Percentiles rank a stretch among this genome's conserved stretches.
Evolutionary conservation across 2,113 vertebrate species (phyloP).

Genomic region (Microcebus ravelobensis): DNA sequence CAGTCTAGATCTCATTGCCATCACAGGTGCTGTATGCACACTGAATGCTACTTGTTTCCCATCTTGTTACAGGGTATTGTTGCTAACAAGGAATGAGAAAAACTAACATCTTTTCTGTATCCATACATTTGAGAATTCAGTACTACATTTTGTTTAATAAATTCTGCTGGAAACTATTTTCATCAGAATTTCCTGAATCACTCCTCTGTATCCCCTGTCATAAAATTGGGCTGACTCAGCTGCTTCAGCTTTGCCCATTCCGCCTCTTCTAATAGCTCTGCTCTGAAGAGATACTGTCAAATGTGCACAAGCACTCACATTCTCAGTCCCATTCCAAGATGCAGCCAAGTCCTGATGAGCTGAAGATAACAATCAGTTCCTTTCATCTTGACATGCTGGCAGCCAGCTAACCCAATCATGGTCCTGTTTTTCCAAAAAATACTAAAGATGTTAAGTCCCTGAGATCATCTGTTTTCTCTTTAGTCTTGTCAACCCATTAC

Average conservation of each 20-base stretch:
- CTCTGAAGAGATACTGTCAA: background rate
- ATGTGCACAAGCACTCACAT: background rate
- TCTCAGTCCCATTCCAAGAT: background rate
- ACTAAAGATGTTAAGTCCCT: background rate
- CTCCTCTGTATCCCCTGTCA: background rate
- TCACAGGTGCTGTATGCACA: background rate
- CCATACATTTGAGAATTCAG: background rate
- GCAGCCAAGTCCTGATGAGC: background rate
- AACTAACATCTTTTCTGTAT: background rate
- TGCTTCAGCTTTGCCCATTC: no score
- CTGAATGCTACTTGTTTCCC: background rate
- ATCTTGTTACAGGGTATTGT: background rate
- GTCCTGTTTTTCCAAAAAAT: background rate
- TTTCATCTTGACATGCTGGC: background rate
- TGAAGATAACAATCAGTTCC: background rate
- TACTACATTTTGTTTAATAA: background rate
- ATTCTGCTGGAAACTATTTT: background rate
- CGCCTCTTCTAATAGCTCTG: background rate
- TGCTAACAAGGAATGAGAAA: background rate
- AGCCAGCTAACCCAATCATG: background rate
- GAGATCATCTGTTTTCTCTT: background rate
- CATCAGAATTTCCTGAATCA: background rate
- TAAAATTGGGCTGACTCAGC: background rate
- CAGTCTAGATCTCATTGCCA: fast-evolving
- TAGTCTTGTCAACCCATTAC: background rate